A percentile compares a stretch with the other conserved stretches of the same genome.
These are phyloP conservation scores for Geodia barretti DNA, from an alignment of 37 sponge, comb jelly and placozoan genomes.

Conservation along the genomic window DNA sequence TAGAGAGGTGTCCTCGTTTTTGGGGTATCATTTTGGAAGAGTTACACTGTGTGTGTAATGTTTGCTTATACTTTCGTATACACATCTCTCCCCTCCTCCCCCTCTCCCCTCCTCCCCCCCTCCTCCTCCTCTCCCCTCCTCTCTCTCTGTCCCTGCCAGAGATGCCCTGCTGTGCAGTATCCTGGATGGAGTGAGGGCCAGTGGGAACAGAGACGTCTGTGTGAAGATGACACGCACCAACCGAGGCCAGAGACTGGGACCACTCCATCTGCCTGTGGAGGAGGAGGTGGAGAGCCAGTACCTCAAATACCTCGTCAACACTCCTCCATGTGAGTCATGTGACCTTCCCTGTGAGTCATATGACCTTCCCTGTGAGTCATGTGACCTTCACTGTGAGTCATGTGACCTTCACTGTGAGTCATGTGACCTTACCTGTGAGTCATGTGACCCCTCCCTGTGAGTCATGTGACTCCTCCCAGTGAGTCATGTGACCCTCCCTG, in stretches of 20 bases:
- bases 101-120: not conserved
- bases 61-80: not conserved
- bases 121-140: constrained; percentile 1
- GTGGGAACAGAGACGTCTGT: constrained; percentile 96
- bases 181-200: constrained; percentile 96
- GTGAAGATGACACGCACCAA: constrained; percentile 89
- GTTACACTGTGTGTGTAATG: constrained; percentile 44
- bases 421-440: too few relatives aligned
- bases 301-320: constrained; percentile 73
- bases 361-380: too few relatives aligned
- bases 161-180: constrained; percentile 95
- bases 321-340: too few relatives aligned
- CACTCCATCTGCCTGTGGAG: constrained; percentile 80
- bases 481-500: too few relatives aligned
- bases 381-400: too few relatives aligned
- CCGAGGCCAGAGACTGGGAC: constrained; percentile 85
- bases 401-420: too few relatives aligned
- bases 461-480: too few relatives aligned
- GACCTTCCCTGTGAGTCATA: too few relatives aligned
- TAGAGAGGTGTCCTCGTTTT: too few relatives aligned
- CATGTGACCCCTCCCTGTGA: too few relatives aligned
- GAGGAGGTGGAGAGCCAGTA: constrained; percentile 97
- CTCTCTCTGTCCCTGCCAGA: too few relatives aligned
- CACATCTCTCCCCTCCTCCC: not conserved
- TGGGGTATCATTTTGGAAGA: constrained; percentile 85